Evolutionary conservation across 1,140 invertebrate species (phyloP).

Genomic region (Liolophura sinensis): DNA sequence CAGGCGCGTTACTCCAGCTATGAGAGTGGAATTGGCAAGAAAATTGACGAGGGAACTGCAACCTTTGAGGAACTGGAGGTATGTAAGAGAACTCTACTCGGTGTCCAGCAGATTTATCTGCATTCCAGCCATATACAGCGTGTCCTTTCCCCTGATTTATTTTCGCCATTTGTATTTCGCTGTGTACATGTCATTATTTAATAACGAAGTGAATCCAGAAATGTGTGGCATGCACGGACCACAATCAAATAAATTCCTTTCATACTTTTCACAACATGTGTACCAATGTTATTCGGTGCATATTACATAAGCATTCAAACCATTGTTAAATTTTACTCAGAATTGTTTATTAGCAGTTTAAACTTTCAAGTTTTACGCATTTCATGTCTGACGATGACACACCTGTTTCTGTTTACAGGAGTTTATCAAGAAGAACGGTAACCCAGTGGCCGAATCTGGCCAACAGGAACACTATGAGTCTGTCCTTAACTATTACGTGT

Average conservation of each 20-base stretch:
- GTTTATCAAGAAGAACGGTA: constrained; percentile 54
- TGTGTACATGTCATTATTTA: not conserved
- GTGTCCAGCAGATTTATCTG: not conserved
- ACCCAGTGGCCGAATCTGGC: constrained; percentile 50
- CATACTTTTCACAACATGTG: too few species aligned
- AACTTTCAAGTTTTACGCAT: constrained; percentile 2
- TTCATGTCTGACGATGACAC: not conserved
- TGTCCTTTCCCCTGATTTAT: not conserved
- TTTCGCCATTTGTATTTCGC: not conserved
- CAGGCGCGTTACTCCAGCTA: constrained; percentile 65
- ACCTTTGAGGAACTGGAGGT: constrained; percentile 65
- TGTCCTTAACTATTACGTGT: constrained; percentile 59
- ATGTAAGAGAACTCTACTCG: constrained; percentile 3
- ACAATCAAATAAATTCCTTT: not conserved
- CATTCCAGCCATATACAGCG: not conserved
- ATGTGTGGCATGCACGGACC: not conserved
- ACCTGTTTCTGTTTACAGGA: constrained; percentile 57
- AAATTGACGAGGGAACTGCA: constrained; percentile 63
- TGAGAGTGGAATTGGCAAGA: constrained; percentile 64
- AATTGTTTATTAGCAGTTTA: not conserved
- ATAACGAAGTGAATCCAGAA: not conserved
- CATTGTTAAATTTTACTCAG: too few species aligned
- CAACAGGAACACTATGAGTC: constrained; percentile 60
- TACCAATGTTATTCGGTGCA: too few species aligned
- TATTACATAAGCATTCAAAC: too few species aligned